Evolutionary conservation across 2,113 vertebrate species (phyloP).

Genomic region (Dermatemys mawii): DNA sequence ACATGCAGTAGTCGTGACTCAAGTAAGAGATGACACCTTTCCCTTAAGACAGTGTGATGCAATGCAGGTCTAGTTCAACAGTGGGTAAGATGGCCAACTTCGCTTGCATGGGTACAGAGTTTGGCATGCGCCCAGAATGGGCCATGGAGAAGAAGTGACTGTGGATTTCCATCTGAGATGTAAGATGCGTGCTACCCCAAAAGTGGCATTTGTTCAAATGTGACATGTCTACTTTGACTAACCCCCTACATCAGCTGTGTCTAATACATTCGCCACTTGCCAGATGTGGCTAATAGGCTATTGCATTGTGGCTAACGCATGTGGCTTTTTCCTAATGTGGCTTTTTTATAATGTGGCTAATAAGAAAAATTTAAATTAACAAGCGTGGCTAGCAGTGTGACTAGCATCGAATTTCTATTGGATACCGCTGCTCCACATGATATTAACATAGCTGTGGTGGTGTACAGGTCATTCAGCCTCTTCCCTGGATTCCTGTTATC

Average conservation of each 20-base stretch:
- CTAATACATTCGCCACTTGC: no score
- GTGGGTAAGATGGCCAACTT: background rate
- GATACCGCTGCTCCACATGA: no score
- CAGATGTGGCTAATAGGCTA: no score
- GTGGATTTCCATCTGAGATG: background rate
- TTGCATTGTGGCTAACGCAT: no score
- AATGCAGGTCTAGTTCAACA: background rate
- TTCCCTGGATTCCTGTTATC: background rate
- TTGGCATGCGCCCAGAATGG: background rate
- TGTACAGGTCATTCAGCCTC: background rate
- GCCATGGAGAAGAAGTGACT: background rate
- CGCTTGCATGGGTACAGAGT: background rate
- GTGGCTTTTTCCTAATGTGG: no score
- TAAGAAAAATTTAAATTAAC: no score
- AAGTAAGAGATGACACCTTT: background rate
- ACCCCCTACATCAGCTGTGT: no score
- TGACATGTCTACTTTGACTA: background rate
- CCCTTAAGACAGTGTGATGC: background rate
- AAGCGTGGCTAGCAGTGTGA: no score
- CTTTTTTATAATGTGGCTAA: no score
- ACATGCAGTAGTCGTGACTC: background rate
- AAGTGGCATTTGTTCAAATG: background rate
- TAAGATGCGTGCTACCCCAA: background rate
- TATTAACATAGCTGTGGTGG: background rate
- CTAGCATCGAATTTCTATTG: no score